Evolutionary conservation across 2,888 invertebrate species (phyloP), one percentile per base, ranked within the genome.

Genomic region (Clivina fossor): DNA sequence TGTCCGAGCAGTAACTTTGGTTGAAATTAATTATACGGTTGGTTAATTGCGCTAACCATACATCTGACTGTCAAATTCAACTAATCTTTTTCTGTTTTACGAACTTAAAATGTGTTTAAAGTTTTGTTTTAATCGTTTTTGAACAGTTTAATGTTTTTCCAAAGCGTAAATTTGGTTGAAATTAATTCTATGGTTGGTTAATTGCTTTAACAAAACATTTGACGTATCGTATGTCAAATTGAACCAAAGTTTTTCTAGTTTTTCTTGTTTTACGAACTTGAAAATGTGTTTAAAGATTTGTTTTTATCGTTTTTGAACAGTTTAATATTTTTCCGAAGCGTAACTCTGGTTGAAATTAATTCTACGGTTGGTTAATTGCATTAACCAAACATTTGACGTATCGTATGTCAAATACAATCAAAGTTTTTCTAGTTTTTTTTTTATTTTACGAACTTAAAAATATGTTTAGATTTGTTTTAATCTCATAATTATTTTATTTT

Each of bases 151-250:
- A n/a, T n/a, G n/a, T n/a, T n/a, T n/a, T n/a, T n/a, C n/a, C n/a
- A n/a, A n/a, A n/a, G n/a, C n/a, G n/a, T n/a, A n/a, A n/a, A n/a
- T n/a, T n/a, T n/a, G n/a, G n/a, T 4, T 40, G 43, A 41, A 22
- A 33, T 41, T 28, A 43, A 51, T 43, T 43, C 32, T 15, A 43
- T 43, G 33, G 8, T 24, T 51, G 51, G 43, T 5, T 33, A 15
- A 51, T 43, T 51, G 11, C 24, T 44, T 53, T 53, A 53, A 44
- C 38, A 28, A 32, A 33, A 47, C 47, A 47, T 47, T 33, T 47
- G 47, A 47, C 47, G 47, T n/a, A n/a, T n/a, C n/a, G n/a, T 47
- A 47, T 47, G 47, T 47, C 47, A 47, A 47, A 47, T 47, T 33
- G 33, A 47, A 33, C n/a, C 32, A 15, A 33, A 33, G 22, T 22